Evolutionary conservation across 2,797 vertebrate species (phyloP), one percentile per base, ranked within the genome.

Genomic region (Neostethus bicornis): DNA sequence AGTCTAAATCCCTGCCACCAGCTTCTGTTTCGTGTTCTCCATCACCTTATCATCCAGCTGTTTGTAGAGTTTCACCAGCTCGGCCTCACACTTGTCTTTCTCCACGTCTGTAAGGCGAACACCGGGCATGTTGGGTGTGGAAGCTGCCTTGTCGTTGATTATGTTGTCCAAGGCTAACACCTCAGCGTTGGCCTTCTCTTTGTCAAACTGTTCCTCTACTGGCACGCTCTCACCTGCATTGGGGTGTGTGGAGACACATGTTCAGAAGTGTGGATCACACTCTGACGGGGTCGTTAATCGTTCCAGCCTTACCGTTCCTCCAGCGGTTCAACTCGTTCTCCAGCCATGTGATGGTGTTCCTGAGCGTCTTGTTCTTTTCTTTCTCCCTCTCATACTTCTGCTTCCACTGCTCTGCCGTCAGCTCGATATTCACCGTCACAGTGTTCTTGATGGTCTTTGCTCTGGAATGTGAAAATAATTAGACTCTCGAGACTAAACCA

Each of bases 401-500:
- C 88, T 98, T 98, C 96, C 96, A 98, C 56, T 98, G 96, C 47
- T 98, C 96, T 55, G 96, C 96, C 14, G 96, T 98, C 71, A 98
- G 92, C 85, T 98, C 96, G 38, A 98, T 90, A 0, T 98, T 98
- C 72, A 98, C 94, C n/a, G 92, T 94, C 28, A 98, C 95, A 0
- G 95, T 98, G 80, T 98, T 98, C 93, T 98, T 98, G 79, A 97
- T 98, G 73, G 96, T 98, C 93, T 98, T 98, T 38, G 96, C 96
- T 92, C 96, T 98, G 77, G 1, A 51, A 6, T 48, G 8, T 21
- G 26, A 16, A 3, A 21, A 25, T 45, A 42, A n/a, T n/a, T n/a
- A n/a, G n/a, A n/a, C n/a, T n/a, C n/a, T n/a, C n/a, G 16, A 1
- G 31, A 48, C 9, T 5, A 4, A 17, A 9, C 2, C 16, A 37